phyloP scores from a whole-genome alignment of 2,797 vertebrate species.

The Lacerta agilis region DNA sequence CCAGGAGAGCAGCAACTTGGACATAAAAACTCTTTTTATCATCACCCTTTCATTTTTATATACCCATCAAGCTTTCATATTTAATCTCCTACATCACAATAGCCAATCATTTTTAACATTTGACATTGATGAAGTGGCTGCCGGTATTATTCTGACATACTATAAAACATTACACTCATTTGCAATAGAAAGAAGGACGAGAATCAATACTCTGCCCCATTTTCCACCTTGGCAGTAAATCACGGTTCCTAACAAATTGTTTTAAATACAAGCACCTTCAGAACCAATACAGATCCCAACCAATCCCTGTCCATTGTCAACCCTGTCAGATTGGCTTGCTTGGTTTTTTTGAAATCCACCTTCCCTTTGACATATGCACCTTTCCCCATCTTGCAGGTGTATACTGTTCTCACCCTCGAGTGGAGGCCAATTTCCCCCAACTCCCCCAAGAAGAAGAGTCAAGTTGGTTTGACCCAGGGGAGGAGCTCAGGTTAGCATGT shows the following conservation, averaged over 20 bases:
- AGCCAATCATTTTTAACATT: conserved; percentile 86
- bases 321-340: conserved; percentile 51
- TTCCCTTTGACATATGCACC: no score
- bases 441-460: no score
- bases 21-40: conserved; percentile 84
- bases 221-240: conserved; percentile 81
- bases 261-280: conserved; percentile 83
- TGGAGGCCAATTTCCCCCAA: no score
- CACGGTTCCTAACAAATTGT: conserved; percentile 82
- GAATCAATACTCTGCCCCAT: conserved; percentile 86
- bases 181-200: conserved; percentile 84
- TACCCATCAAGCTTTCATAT: conserved; percentile 86
- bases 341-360: no score
- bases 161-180: conserved; percentile 87
- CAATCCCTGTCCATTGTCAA: conserved; percentile 67
- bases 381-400: background rate
- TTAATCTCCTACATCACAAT: conserved; percentile 86
- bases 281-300: conserved; percentile 74
- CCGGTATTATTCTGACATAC: conserved; percentile 87
- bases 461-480: no score
- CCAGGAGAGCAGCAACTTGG: conserved; percentile 76
- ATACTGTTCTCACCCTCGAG: no score
- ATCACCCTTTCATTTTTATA: conserved; percentile 84
- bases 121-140: conserved; percentile 87
- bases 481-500: no score